These are phyloP conservation scores for Phoxinus dragarum DNA, from an alignment of 2,797 vertebrate species.

Conservation along the genomic window DNA sequence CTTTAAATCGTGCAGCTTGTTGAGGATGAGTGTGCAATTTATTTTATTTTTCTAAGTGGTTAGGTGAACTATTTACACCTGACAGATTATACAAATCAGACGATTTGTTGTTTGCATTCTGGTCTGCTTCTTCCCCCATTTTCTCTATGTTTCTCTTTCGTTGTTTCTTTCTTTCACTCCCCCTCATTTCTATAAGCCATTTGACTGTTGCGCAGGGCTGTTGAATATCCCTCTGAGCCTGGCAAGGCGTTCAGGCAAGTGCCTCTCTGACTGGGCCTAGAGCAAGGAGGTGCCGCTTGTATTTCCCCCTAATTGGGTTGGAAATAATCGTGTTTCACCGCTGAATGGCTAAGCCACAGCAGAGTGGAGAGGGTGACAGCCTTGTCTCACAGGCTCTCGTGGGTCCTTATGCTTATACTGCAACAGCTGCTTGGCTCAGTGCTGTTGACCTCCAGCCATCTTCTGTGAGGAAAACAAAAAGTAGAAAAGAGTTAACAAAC, in stretches of 20 bases:
- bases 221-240: constrained; percentile 34
- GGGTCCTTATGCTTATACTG: constrained; percentile 52
- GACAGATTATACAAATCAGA: background rate
- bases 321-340: constrained; percentile 79
- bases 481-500: background rate
- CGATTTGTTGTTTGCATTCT: background rate
- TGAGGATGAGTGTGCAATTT: background rate
- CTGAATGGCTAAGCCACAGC: constrained; percentile 75
- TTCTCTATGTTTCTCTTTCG: constrained; percentile 9
- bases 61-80: background rate
- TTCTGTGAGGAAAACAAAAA: constrained; percentile 19
- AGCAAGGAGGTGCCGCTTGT: constrained; percentile 67
- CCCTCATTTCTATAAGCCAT: constrained; percentile 7
- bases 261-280: constrained; percentile 43
- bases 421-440: constrained; percentile 68
- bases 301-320: constrained; percentile 75
- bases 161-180: constrained; percentile 14
- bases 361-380: constrained; percentile 63
- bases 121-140: background rate
- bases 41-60: background rate
- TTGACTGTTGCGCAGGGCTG: constrained; percentile 18
- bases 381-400: constrained; percentile 62
- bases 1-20: background rate
- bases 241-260: constrained; percentile 32
- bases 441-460: constrained; percentile 55